Evolutionary conservation across 2,888 invertebrate species (phyloP).

Genomic region (Xanthia togata): DNA sequence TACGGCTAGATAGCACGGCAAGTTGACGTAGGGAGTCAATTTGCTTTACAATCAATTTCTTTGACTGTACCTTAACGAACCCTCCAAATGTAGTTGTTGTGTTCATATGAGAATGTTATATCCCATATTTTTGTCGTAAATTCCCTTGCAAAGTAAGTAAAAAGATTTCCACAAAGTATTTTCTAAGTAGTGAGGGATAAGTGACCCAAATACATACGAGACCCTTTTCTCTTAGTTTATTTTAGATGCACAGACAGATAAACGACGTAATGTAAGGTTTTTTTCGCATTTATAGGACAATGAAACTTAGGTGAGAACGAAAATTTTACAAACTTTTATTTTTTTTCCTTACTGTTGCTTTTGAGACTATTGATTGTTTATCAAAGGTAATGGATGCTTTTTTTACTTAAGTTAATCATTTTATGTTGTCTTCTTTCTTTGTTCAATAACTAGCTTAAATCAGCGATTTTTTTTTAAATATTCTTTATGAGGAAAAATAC

Average conservation of each 20-base stretch:
- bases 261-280: not conserved
- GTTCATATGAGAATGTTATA: not conserved
- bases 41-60: no score
- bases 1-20: no score
- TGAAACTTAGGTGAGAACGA: not conserved
- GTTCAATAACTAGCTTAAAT: not conserved
- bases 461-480: no score
- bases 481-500: no score
- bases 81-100: not conserved
- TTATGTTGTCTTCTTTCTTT: no score
- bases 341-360: not conserved
- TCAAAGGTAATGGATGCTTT: not conserved
- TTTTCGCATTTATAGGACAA: constrained; percentile 10
- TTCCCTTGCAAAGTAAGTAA: constrained; percentile 1
- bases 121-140: not conserved
- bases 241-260: constrained; percentile 27
- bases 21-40: no score
- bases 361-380: not conserved
- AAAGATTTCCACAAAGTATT: constrained; percentile 24
- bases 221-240: constrained; percentile 37
- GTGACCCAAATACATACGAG: constrained; percentile 32
- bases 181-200: constrained; percentile 8
- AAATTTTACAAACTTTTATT: not conserved
- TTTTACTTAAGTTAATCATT: not conserved
- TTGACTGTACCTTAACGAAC: no score